Conservation (phyloP, 1,140 invertebrate genomes). For the Caerostris darwini region DNA sequence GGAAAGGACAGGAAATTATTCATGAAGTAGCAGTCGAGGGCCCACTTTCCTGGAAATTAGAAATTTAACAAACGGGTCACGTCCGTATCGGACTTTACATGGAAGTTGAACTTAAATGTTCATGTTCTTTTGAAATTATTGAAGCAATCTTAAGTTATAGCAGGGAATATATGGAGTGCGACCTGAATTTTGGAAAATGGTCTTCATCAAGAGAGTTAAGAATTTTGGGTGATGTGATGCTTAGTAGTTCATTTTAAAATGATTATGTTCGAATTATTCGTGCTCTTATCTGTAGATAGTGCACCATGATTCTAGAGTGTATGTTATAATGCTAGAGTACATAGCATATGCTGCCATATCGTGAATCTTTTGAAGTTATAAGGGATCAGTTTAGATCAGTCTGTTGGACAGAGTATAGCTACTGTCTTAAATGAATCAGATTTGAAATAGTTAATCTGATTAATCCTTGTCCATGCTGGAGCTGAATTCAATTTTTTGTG, state of each 20-base stretch:
- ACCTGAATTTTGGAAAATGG: background rate
- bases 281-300: too few species aligned
- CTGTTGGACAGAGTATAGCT: too few species aligned
- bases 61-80: slow-evolving; percentile 30
- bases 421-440: too few species aligned
- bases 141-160: background rate
- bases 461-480: too few species aligned
- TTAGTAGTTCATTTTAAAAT: background rate
- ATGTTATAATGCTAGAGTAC: too few species aligned
- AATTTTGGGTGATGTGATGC: background rate
- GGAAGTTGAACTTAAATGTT: background rate
- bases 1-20: background rate
- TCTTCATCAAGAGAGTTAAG: background rate
- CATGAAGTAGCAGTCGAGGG: background rate
- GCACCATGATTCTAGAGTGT: too few species aligned
- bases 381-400: too few species aligned
- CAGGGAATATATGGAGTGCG: background rate
- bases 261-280: too few species aligned
- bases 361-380: too few species aligned
- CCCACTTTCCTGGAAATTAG: background rate
- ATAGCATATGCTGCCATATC: too few species aligned
- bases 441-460: too few species aligned
- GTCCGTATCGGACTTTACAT: background rate
- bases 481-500: too few species aligned
- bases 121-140: slow-evolving; percentile 30